phyloP scores from a whole-genome alignment of 2,888 invertebrate genomes.

The Frankliniella intonsa region DNA sequence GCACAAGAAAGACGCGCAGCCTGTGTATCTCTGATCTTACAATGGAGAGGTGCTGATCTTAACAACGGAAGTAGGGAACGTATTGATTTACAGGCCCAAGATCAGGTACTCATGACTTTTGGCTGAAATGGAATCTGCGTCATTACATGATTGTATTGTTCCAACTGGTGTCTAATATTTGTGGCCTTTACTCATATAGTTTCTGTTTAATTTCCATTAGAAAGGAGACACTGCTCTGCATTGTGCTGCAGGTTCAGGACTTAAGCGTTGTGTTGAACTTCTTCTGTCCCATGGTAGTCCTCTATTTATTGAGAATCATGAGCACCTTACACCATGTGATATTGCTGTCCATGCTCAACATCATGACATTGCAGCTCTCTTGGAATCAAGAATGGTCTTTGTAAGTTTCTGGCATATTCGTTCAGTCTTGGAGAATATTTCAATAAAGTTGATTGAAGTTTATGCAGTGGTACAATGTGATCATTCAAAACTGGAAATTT shows the following conservation, averaged over 20 bases:
- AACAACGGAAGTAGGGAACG: constrained; percentile 54
- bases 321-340: constrained; percentile 61
- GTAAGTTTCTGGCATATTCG: constrained; percentile 46
- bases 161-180: not conserved
- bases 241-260: constrained; percentile 58
- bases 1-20: constrained; percentile 56
- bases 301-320: constrained; percentile 58
- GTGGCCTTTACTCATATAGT: not conserved
- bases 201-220: constrained; percentile 44
- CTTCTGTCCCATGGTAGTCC: constrained; percentile 57
- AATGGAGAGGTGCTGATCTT: constrained; percentile 56
- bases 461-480: too few relatives aligned
- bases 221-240: constrained; percentile 63
- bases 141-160: not conserved
- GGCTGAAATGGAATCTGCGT: too few relatives aligned
- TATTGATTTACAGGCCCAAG: constrained; percentile 55
- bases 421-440: too few relatives aligned
- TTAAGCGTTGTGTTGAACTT: constrained; percentile 59
- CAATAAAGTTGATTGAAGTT: too few relatives aligned
- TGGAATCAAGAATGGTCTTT: constrained; percentile 66
- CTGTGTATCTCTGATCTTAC: constrained; percentile 58
- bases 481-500: too few relatives aligned
- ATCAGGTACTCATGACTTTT: constrained; percentile 48
- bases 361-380: constrained; percentile 57
- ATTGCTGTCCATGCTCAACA: constrained; percentile 57